These are phyloP conservation scores for Synodontis membranacea DNA, from an alignment of 2,113 vertebrate species.

Conservation along the genomic window DNA sequence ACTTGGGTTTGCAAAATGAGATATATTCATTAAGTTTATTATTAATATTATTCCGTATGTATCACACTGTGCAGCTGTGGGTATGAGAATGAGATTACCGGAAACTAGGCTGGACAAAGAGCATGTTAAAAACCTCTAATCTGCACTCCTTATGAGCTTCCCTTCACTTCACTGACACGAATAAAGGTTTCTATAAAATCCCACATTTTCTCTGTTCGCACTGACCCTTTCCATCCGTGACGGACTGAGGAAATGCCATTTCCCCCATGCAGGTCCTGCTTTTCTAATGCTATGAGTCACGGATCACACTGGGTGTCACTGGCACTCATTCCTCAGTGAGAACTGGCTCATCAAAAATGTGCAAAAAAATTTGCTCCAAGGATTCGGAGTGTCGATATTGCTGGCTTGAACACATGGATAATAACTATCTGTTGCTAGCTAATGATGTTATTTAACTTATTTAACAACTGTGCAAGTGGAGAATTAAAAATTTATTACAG, in stretches of 20 bases:
- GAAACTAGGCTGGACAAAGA: slow-evolving; percentile 1
- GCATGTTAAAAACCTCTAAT: slow-evolving; percentile 27
- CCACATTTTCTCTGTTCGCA: slow-evolving; percentile 19
- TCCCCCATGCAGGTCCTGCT: slow-evolving; percentile 60
- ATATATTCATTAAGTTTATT: background rate
- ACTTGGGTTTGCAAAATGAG: background rate
- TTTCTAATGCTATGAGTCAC: slow-evolving; percentile 54
- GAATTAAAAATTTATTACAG: slow-evolving; percentile 23
- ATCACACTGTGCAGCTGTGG: background rate
- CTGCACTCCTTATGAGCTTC: slow-evolving; percentile 31
- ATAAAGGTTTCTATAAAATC: slow-evolving; percentile 47
- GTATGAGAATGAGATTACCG: background rate
- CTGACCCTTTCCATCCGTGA: slow-evolving; percentile 46
- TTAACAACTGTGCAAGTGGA: background rate
- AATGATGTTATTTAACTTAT: slow-evolving; percentile 15
- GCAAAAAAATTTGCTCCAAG: slow-evolving; percentile 14
- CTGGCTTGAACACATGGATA: background rate
- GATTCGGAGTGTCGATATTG: background rate
- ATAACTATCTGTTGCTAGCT: slow-evolving; percentile 21
- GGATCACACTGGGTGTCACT: slow-evolving; percentile 35
- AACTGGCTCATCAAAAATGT: slow-evolving; percentile 14
- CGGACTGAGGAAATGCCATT: slow-evolving; percentile 59
- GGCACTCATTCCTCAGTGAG: slow-evolving; percentile 33
- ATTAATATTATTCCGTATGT: background rate
- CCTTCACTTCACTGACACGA: slow-evolving; percentile 27